phyloP scores from a whole-genome alignment of 2,888 invertebrate species.

The Strigamia transsilvanica region DNA sequence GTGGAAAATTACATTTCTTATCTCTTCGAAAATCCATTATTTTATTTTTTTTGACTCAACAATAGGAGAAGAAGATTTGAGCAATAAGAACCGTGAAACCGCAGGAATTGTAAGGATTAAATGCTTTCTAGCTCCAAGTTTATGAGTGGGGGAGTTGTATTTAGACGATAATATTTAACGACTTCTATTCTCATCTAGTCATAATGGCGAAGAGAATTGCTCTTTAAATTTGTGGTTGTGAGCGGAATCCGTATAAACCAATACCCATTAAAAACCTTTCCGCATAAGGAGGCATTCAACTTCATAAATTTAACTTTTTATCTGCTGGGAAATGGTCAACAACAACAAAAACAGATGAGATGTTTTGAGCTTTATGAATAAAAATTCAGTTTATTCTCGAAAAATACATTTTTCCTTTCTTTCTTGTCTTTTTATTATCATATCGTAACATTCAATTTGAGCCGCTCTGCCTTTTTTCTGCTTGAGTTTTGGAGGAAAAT shows the following conservation, averaged over 20 bases:
- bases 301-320: background rate
- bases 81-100: slow-evolving; percentile 23
- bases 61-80: slow-evolving; percentile 21
- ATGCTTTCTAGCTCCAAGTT: slow-evolving; percentile 29
- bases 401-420: background rate
- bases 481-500: background rate
- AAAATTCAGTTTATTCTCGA: background rate
- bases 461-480: background rate
- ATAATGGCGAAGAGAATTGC: background rate
- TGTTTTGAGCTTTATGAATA: background rate
- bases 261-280: slow-evolving; percentile 21
- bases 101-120: background rate
- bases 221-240: background rate
- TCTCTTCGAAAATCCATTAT: slow-evolving; percentile 19
- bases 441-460: slow-evolving; percentile 33
- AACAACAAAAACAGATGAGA: background rate
- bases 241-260: background rate
- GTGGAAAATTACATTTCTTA: background rate
- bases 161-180: slow-evolving; percentile 41
- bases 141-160: slow-evolving; percentile 23
- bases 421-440: slow-evolving; percentile 13
- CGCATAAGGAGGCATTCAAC: background rate
- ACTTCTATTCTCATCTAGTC: slow-evolving; percentile 33
- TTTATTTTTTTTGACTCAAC: slow-evolving; percentile 7
- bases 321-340: background rate